Evolutionary conservation across 2,888 invertebrate species (phyloP).

Genomic region (Amaurobius ferox): DNA sequence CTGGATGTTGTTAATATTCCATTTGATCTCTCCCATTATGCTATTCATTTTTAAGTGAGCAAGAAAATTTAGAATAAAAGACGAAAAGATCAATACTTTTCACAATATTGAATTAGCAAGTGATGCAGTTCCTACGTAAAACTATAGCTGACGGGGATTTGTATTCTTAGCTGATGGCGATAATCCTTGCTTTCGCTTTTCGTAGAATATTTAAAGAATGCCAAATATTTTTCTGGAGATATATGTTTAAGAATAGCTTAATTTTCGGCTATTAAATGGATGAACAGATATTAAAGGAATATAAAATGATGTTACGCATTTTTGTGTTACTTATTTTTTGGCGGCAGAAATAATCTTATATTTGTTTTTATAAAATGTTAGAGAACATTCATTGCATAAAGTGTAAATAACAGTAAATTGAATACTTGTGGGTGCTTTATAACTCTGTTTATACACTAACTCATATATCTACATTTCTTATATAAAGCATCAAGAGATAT

Average conservation of each 20-base stretch:
- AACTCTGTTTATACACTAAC: too few relatives aligned
- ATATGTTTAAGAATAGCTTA: neutral
- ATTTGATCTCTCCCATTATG: too few relatives aligned
- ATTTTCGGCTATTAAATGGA: neutral
- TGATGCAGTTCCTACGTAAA: constrained; percentile 28
- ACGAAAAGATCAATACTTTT: constrained; percentile 55
- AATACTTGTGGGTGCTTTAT: too few relatives aligned
- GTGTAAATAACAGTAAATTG: too few relatives aligned
- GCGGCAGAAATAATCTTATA: too few relatives aligned
- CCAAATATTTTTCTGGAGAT: neutral
- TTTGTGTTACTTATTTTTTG: too few relatives aligned
- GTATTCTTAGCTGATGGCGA: neutral
- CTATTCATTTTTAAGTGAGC: neutral
- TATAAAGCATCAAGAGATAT: too few relatives aligned
- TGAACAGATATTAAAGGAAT: neutral
- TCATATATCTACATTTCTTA: too few relatives aligned
- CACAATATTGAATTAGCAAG: constrained; percentile 60
- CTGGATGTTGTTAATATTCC: too few relatives aligned
- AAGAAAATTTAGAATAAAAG: constrained; percentile 4
- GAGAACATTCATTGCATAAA: too few relatives aligned
- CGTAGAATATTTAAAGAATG: neutral
- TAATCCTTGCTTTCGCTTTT: neutral
- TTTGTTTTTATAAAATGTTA: too few relatives aligned
- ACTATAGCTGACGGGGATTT: neutral
- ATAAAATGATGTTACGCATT: too few relatives aligned